phyloP scores from a whole-genome alignment of 2,888 invertebrate genomes.

The Orthosia incerta region DNA sequence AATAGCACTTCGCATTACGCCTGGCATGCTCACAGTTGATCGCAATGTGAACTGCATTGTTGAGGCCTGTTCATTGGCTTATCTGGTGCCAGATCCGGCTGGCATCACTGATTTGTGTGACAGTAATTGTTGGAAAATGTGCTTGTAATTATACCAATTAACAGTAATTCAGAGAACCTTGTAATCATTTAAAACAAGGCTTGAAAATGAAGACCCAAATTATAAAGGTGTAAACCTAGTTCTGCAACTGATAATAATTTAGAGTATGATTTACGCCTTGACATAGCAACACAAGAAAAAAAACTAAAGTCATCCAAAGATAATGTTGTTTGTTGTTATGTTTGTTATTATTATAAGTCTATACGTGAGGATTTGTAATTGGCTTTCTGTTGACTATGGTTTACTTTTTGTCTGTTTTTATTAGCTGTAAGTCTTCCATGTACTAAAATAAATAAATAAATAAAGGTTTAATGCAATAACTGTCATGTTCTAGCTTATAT shows the following conservation, averaged over 20 bases:
- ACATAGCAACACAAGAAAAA: not conserved
- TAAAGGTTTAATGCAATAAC: too few species aligned
- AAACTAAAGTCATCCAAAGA: not conserved
- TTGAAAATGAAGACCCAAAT: not conserved
- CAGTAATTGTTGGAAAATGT: constrained; percentile 39
- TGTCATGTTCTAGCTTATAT: not conserved
- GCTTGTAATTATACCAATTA: constrained; percentile 21
- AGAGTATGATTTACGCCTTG: not conserved
- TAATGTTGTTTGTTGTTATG: too few species aligned
- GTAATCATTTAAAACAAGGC: not conserved
- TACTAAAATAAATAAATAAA: too few species aligned
- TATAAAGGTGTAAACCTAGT: not conserved
- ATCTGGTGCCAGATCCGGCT: constrained; percentile 50
- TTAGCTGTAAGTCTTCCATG: too few species aligned
- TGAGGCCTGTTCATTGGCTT: constrained; percentile 43
- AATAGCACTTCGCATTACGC: constrained; percentile 38
- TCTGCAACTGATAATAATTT: not conserved
- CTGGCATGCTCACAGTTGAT: constrained; percentile 17
- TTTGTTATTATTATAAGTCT: too few species aligned
- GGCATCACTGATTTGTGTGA: constrained; percentile 26
- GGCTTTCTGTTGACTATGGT: too few species aligned
- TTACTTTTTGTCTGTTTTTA: too few species aligned
- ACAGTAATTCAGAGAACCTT: not conserved
- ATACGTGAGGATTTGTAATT: too few species aligned
- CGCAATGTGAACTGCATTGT: constrained; percentile 55